Evolutionary conservation across 2,797 vertebrate genomes (phyloP).

Genomic region (Sylvia borin): DNA sequence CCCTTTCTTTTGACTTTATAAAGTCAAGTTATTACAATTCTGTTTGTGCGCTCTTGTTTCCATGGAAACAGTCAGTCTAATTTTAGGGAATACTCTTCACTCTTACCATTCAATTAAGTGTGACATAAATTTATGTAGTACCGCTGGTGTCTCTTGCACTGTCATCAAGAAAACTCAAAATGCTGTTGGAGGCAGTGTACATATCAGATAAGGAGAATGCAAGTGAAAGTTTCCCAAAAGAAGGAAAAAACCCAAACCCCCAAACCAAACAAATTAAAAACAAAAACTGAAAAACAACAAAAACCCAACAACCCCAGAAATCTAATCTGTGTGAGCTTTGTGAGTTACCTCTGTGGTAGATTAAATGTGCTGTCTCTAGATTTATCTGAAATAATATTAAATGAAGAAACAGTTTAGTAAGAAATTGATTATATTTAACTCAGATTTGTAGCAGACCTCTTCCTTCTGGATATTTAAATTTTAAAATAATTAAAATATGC

Average conservation of each 20-base stretch:
- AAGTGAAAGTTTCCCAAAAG: neutral
- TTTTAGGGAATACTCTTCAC: slow-evolving; percentile 33
- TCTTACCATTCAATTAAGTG: neutral
- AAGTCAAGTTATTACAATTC: slow-evolving; percentile 34
- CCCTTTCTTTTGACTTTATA: slow-evolving; percentile 5
- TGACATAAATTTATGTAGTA: slow-evolving; percentile 1
- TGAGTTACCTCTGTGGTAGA: neutral
- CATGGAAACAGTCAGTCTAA: slow-evolving; percentile 47
- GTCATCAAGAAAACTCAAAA: neutral
- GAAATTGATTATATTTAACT: neutral
- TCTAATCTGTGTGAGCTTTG: neutral
- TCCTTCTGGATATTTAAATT: neutral
- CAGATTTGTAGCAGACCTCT: neutral
- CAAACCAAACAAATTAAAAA: neutral
- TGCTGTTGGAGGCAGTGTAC: neutral
- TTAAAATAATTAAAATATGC: neutral
- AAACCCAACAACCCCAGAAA: neutral
- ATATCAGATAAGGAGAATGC: neutral
- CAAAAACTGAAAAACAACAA: neutral
- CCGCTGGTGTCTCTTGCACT: neutral
- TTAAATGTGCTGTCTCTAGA: neutral
- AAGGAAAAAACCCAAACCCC: neutral
- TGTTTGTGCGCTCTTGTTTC: slow-evolving; percentile 33
- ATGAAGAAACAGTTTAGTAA: neutral
- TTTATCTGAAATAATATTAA: neutral